phyloP scores from a whole-genome alignment of 2,113 vertebrate species.

The Cromileptes altivelis region DNA sequence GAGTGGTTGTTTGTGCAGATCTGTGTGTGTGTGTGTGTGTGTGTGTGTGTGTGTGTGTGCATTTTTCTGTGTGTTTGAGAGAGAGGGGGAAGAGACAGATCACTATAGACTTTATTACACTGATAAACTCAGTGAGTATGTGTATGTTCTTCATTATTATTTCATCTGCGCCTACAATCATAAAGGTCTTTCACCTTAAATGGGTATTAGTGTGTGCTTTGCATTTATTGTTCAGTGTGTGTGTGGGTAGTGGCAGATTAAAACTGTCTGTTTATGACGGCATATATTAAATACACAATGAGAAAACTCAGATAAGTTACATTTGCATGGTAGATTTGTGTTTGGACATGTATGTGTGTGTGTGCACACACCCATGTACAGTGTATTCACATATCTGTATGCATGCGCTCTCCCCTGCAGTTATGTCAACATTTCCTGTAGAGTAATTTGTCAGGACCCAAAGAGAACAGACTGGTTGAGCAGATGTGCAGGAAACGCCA shows the following conservation, averaged over 20 bases:
- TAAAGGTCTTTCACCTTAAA: constrained; percentile 32
- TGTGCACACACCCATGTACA: not conserved
- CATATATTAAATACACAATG: not conserved
- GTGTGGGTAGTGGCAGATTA: not conserved
- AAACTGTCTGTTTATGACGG: not conserved
- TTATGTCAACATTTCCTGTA: constrained; percentile 36
- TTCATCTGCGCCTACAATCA: constrained; percentile 13
- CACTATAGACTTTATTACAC: constrained; percentile 13
- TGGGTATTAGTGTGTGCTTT: not conserved
- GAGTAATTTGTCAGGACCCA: constrained; percentile 55
- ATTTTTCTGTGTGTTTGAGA: not conserved
- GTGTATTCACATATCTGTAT: constrained; percentile 1
- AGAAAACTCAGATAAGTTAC: not conserved
- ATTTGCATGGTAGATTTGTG: not conserved
- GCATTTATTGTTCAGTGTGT: not conserved
- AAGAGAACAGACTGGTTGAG: constrained; percentile 52
- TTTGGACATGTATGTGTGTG: not conserved
- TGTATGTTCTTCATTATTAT: constrained; percentile 21
- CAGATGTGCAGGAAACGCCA: constrained; percentile 60
- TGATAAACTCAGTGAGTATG: constrained; percentile 10
- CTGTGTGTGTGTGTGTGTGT: not conserved
- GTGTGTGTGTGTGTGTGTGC: not conserved
- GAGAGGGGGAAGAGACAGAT: not conserved
- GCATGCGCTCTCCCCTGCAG: constrained; percentile 14
- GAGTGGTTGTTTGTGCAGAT: not conserved